A percentile compares a stretch with the other conserved stretches of the same genome.
These are phyloP conservation scores for Bos indicus DNA, from an alignment of 2,113 vertebrate genomes.

Conservation along the genomic window DNA sequence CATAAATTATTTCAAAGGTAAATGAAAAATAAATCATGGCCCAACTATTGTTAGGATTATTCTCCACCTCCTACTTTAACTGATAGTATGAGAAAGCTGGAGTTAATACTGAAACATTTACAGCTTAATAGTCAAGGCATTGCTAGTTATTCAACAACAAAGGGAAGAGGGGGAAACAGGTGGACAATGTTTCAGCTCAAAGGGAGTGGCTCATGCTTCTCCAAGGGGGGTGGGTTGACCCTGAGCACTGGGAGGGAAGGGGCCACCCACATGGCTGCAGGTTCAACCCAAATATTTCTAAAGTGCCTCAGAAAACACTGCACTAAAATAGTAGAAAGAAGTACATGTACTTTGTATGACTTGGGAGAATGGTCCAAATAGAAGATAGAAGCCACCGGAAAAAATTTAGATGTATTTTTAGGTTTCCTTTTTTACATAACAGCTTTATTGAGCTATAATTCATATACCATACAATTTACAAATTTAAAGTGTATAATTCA, in stretches of 20 bases:
- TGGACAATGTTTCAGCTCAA: not conserved
- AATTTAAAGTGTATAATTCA: not conserved
- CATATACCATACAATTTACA: not conserved
- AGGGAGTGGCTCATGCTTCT: not conserved
- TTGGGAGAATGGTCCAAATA: not conserved
- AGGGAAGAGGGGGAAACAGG: not conserved
- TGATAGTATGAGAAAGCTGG: not conserved
- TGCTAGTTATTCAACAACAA: constrained; percentile 33
- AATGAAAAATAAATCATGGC: not conserved
- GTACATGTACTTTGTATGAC: not conserved
- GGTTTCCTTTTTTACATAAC: not conserved
- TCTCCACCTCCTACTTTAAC: not conserved
- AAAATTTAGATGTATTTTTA: not conserved
- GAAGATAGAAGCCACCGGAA: not conserved
- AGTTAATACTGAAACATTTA: not conserved
- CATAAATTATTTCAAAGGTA: constrained; percentile 11
- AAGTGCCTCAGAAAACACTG: not conserved
- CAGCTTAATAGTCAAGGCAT: not conserved
- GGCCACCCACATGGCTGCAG: not conserved
- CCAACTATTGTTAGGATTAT: not conserved
- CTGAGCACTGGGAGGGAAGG: not conserved
- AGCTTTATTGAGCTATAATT: constrained; percentile 15
- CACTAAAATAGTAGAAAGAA: not conserved
- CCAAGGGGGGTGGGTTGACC: not conserved
- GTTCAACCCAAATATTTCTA: not conserved